A percentile compares a stretch with the other conserved stretches of the same genome.
These are phyloP conservation scores for Drosophila pruinosa DNA, from an alignment of 1,140 invertebrate species.

Conservation along the genomic window DNA sequence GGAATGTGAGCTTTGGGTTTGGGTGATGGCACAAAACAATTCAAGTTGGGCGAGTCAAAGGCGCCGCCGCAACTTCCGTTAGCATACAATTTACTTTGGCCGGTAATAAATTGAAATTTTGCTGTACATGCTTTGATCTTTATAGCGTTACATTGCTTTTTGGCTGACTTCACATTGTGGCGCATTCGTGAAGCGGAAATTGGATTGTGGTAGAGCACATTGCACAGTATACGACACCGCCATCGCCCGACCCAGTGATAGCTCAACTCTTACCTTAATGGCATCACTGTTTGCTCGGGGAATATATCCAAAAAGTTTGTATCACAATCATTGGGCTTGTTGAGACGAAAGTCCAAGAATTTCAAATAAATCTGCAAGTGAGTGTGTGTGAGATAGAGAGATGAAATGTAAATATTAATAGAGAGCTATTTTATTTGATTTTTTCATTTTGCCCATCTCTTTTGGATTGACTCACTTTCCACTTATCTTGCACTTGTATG, in stretches of 20 bases:
- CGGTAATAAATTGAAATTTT: conserved; percentile 77
- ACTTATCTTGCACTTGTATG: conserved; percentile 87
- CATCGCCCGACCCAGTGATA: background rate
- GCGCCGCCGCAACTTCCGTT: conserved; percentile 65
- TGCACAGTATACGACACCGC: conserved; percentile 33
- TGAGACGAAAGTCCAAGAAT: conserved; percentile 87
- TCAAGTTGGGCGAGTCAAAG: conserved; percentile 45
- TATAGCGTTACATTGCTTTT: conserved; percentile 41
- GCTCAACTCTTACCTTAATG: conserved; percentile 81
- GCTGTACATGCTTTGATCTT: conserved; percentile 65
- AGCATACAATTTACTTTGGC: conserved; percentile 63
- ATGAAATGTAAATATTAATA: background rate
- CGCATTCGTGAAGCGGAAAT: conserved; percentile 58
- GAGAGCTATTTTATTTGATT: background rate
- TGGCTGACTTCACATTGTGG: conserved; percentile 43
- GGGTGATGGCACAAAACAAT: conserved; percentile 23
- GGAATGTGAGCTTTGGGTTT: background rate
- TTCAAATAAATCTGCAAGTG: conserved; percentile 88
- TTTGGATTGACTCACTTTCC: conserved; percentile 85
- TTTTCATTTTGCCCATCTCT: background rate
- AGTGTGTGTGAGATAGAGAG: background rate
- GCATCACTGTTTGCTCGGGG: conserved; percentile 86
- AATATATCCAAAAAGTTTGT: conserved; percentile 92
- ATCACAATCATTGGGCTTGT: conserved; percentile 92
- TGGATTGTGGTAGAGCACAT: conserved; percentile 53